Percentiles rank a stretch among this genome's conserved stretches.
Conservation (phyloP, 2,113 vertebrate genomes). For the Pachyramphus minor region DNA sequence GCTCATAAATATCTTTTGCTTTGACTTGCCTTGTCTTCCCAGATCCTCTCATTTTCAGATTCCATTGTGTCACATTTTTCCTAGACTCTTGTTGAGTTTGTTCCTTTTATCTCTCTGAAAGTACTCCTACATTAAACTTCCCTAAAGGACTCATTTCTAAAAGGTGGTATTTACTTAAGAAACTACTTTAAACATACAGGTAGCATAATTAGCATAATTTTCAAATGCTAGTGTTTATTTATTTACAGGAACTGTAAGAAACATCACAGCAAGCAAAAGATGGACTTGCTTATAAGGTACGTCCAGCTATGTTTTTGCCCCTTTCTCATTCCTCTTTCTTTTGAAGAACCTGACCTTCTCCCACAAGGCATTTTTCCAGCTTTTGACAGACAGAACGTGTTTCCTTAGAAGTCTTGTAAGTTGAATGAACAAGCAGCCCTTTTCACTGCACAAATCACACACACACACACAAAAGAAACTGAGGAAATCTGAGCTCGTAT, state of each 20-base stretch:
- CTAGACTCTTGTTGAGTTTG: background rate
- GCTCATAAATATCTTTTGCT: background rate
- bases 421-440: background rate
- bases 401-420: background rate
- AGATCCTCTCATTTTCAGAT: background rate
- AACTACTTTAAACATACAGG: background rate
- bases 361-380: background rate
- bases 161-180: background rate
- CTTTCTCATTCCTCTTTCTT: background rate
- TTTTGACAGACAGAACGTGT: background rate
- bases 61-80: background rate
- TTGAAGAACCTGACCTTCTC: background rate
- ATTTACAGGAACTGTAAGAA: background rate
- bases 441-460: background rate
- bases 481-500: background rate
- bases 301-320: background rate
- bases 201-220: background rate
- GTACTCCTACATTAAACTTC: background rate
- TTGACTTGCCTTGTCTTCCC: background rate
- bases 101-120: background rate
- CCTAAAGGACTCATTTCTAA: background rate
- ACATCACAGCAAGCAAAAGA: background rate
- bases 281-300: background rate
- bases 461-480: background rate
- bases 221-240: background rate